These are phyloP conservation scores for Cotesia glomerata DNA, from an alignment of 1,140 invertebrate species.

Conservation along the genomic window DNA sequence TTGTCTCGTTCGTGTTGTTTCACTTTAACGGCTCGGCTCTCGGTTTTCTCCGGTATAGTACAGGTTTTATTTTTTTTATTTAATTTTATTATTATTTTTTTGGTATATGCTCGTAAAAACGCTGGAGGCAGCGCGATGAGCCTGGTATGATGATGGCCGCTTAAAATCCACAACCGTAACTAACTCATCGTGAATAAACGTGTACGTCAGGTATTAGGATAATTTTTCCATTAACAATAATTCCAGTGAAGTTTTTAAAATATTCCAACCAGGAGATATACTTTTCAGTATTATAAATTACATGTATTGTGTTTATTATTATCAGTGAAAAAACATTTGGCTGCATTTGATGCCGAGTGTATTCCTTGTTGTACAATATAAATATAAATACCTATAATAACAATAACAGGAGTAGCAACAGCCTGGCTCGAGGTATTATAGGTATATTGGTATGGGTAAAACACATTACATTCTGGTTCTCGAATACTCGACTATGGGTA, in stretches of 20 bases:
- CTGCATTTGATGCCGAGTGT: too few species aligned
- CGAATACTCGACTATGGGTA: too few species aligned
- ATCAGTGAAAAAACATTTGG: not conserved
- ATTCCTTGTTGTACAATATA: not conserved
- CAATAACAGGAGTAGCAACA: too few species aligned
- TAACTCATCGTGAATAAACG: slow-evolving; percentile 15
- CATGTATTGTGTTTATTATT: not conserved
- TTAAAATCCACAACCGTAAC: slow-evolving; percentile 12
- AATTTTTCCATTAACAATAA: slow-evolving; percentile 20
- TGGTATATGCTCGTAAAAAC: slow-evolving; percentile 25
- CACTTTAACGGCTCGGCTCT: too few species aligned
- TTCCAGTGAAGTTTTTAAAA: not conserved
- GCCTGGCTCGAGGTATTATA: too few species aligned
- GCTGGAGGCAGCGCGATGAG: slow-evolving; percentile 21
- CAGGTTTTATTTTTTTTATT: slow-evolving; percentile 10
- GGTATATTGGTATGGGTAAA: too few species aligned
- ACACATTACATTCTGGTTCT: too few species aligned
- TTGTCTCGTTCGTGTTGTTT: too few species aligned
- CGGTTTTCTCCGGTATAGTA: not conserved
- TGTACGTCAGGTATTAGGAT: slow-evolving; percentile 1
- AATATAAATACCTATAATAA: too few species aligned
- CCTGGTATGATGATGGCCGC: slow-evolving; percentile 11
- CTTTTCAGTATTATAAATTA: not conserved
- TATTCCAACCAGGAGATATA: not conserved
- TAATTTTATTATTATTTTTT: slow-evolving; percentile 23